Conservation (phyloP, 2,797 vertebrate species). For the Pangasius djambal region DNA sequence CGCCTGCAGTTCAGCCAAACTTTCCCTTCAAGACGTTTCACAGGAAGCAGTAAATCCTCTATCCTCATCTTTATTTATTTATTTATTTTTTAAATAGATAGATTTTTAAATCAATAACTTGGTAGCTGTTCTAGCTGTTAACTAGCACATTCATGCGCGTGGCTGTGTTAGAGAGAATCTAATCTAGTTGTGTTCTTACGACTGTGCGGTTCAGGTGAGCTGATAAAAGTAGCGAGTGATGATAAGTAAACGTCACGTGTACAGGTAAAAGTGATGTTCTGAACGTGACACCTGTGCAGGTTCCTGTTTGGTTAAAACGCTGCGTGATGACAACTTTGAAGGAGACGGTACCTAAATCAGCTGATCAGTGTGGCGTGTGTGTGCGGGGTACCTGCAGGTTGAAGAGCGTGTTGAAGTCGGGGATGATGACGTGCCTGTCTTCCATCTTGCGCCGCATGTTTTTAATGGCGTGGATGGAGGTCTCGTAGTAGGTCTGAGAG, state of each 20-base stretch:
- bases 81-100: neutral
- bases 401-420: constrained; percentile 97
- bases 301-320: neutral
- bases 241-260: neutral
- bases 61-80: neutral
- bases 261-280: neutral
- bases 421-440: constrained; percentile 97
- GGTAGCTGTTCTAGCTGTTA: neutral
- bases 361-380: neutral
- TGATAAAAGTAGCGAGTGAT: neutral
- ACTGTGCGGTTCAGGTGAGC: neutral
- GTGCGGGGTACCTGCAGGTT: constrained; percentile 85
- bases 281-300: neutral
- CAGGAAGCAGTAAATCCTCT: neutral
- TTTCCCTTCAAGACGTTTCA: neutral
- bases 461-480: constrained; percentile 98
- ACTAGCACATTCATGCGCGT: no score
- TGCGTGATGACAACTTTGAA: neutral
- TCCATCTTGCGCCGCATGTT: constrained; percentile 99
- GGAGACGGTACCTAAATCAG: neutral
- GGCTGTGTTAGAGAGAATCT: neutral
- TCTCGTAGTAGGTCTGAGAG: constrained; percentile 92
- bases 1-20: neutral
- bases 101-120: neutral
- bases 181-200: no score